Percentiles rank a stretch among this genome's conserved stretches.
These are phyloP conservation scores for Pelvicachromis taeniatus DNA, from an alignment of 2,113 vertebrate species.

Conservation along the genomic window DNA sequence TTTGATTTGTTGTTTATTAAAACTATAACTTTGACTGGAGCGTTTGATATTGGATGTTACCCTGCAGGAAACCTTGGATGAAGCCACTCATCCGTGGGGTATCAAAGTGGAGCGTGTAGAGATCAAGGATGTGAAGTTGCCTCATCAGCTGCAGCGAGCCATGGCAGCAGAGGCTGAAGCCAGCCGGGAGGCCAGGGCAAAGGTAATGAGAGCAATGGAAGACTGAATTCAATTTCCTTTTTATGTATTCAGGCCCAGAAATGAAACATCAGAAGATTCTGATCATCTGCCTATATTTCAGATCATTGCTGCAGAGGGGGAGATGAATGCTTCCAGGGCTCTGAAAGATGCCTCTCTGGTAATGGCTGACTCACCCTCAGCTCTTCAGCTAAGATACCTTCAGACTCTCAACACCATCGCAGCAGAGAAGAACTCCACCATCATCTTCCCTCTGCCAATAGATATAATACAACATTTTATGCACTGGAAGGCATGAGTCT, in stretches of 20 bases:
- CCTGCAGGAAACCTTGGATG: constrained; percentile 72
- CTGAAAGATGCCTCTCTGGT: constrained; percentile 83
- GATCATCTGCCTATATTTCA: background rate
- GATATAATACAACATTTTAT: constrained; percentile 74
- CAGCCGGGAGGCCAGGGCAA: constrained; percentile 78
- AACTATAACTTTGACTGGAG: background rate
- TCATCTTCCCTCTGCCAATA: constrained; percentile 85
- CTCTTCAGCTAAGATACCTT: constrained; percentile 82
- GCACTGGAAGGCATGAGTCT: constrained; percentile 20
- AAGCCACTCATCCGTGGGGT: constrained; percentile 80
- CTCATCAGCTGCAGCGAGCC: constrained; percentile 81
- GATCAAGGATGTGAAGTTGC: constrained; percentile 84
- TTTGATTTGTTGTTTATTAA: background rate
- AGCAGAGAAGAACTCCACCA: constrained; percentile 85
- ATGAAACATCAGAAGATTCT: background rate
- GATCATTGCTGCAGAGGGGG: constrained; percentile 71
- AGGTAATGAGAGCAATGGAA: constrained; percentile 62
- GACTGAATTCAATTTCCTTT: background rate
- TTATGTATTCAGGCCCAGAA: background rate
- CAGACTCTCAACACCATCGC: constrained; percentile 80
- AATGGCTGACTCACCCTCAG: constrained; percentile 75
- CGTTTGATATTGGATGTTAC: background rate
- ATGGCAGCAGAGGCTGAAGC: constrained; percentile 88
- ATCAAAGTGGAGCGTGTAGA: constrained; percentile 84
- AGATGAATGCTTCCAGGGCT: constrained; percentile 83